A percentile compares a stretch with the other conserved stretches of the same genome.
Evolutionary conservation across 30 jellyfish, hydroid and myxozoan genomes (phyloP).

Genomic region (Aurelia aurita): DNA sequence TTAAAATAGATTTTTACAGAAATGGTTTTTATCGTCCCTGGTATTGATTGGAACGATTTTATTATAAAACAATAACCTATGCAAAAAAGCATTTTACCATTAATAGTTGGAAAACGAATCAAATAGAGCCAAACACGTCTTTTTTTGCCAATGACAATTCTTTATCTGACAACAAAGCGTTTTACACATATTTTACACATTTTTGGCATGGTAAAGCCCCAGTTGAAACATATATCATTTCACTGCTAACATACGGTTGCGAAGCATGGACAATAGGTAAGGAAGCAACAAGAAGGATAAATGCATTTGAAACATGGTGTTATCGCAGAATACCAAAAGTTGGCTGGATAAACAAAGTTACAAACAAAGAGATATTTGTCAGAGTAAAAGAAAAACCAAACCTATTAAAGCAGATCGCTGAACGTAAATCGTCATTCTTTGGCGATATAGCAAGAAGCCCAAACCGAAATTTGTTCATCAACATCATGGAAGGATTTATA

Average conservation of each 20-base stretch:
- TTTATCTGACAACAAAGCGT: no score
- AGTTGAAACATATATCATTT: conserved; percentile 9
- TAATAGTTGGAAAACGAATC: no score
- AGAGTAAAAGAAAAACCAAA: background rate
- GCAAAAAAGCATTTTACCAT: no score
- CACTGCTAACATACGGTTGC: conserved; percentile 48
- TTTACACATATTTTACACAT: no score
- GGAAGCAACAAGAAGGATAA: conserved; percentile 47
- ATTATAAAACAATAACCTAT: no score
- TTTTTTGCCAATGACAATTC: no score
- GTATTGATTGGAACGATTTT: no score
- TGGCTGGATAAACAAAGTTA: conserved; percentile 44
- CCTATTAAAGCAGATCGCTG: conserved; percentile 25
- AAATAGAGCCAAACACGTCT: no score
- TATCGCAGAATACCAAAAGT: conserved; percentile 40
- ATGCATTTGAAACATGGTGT: conserved; percentile 56
- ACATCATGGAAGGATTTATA: conserved; percentile 27
- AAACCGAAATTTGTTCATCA: conserved; percentile 14
- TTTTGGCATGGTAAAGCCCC: no score
- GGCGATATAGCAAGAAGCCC: conserved; percentile 39
- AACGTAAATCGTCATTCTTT: conserved; percentile 29
- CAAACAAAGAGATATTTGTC: conserved; percentile 6
- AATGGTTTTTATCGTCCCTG: no score
- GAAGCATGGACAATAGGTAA: conserved; percentile 61
- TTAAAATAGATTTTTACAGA: no score